A percentile compares a stretch with the other conserved stretches of the same genome.
These are phyloP conservation scores for Promerops cafer DNA, from an alignment of 2,113 vertebrate genomes.

Conservation along the genomic window DNA sequence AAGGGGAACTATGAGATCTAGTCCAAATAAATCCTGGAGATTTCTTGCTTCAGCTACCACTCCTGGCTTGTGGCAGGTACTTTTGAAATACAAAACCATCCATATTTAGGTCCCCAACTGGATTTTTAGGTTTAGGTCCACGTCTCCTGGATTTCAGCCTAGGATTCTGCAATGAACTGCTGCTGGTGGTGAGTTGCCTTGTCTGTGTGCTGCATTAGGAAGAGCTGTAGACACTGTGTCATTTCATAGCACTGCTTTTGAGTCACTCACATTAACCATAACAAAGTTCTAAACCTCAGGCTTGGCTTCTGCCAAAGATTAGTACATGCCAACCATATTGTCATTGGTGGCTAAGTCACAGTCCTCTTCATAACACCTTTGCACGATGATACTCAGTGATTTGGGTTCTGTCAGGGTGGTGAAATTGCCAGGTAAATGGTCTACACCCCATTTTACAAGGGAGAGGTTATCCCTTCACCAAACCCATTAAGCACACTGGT, in stretches of 20 bases:
- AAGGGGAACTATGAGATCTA: background rate
- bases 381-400: background rate
- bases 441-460: background rate
- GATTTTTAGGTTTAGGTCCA: background rate
- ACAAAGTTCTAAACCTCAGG: background rate
- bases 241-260: background rate
- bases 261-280: background rate
- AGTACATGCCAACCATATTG: background rate
- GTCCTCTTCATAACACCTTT: background rate
- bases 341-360: background rate
- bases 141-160: background rate
- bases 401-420: background rate
- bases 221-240: background rate
- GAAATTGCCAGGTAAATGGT: background rate
- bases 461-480: background rate
- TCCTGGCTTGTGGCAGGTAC: background rate
- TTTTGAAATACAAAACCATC: background rate
- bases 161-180: background rate
- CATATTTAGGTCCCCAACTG: background rate
- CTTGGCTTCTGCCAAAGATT: background rate
- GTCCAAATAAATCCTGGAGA: background rate
- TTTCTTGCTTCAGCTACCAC: background rate
- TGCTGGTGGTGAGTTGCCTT: background rate
- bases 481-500: fast-evolving
- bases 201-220: background rate